Evolutionary conservation across 2,797 vertebrate genomes (phyloP).

Genomic region (Characodon lateralis): DNA sequence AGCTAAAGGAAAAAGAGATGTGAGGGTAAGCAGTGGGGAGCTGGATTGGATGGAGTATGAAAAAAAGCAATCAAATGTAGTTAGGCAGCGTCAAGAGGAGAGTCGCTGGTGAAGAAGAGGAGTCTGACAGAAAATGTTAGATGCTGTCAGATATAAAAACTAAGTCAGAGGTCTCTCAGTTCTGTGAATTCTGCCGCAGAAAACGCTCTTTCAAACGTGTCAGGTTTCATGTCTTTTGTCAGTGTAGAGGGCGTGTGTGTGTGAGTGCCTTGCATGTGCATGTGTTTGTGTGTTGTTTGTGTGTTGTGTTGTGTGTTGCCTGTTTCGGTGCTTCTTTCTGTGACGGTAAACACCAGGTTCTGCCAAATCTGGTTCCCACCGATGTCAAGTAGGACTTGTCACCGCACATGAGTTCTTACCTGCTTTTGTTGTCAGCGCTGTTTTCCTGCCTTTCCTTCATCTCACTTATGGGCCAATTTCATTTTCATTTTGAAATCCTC

Average conservation of each 20-base stretch:
- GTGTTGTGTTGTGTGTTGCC: neutral
- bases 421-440: conserved; percentile 5
- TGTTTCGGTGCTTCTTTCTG: conserved; percentile 25
- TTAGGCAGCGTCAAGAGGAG: conserved; percentile 33
- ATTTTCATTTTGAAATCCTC: conserved; percentile 18
- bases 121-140: conserved; percentile 28
- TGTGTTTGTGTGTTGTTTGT: conserved; percentile 36
- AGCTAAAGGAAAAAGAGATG: conserved; percentile 17
- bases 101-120: conserved; percentile 24
- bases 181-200: conserved; percentile 39
- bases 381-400: conserved; percentile 43
- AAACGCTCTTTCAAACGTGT: conserved; percentile 45
- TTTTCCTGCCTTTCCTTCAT: conserved; percentile 21
- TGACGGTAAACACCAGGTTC: conserved; percentile 34
- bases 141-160: conserved; percentile 40
- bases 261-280: neutral
- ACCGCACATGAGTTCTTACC: conserved; percentile 16
- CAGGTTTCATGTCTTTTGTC: conserved; percentile 33
- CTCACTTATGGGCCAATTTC: conserved; percentile 1
- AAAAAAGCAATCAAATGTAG: conserved; percentile 54
- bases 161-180: conserved; percentile 36
- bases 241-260: conserved; percentile 14
- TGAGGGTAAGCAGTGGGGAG: conserved; percentile 32
- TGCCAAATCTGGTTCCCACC: conserved; percentile 30
- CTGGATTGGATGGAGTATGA: conserved; percentile 49